These are phyloP conservation scores for Melitaea athalia DNA, from an alignment of 2,888 invertebrate species.

Conservation along the genomic window DNA sequence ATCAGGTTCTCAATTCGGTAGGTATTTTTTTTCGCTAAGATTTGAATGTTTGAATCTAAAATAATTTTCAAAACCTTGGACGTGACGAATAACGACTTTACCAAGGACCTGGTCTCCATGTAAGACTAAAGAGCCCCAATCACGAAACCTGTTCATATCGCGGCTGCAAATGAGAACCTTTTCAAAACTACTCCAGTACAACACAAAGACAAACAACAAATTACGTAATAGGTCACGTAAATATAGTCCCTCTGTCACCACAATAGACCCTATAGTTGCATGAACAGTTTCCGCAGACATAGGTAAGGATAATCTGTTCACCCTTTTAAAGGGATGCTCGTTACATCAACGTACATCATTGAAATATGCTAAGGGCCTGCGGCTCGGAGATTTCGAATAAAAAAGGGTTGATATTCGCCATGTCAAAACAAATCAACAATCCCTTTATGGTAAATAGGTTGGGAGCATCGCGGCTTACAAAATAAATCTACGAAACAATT, in stretches of 20 bases:
- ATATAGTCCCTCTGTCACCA: constrained; percentile 30
- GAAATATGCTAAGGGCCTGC: constrained; percentile 54
- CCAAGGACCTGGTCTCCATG: constrained; percentile 27
- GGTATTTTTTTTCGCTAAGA: neutral
- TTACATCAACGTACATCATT: constrained; percentile 55
- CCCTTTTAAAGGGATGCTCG: constrained; percentile 52
- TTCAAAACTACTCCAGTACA: constrained; percentile 39
- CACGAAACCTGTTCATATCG: constrained; percentile 40
- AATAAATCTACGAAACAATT: neutral
- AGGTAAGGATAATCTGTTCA: constrained; percentile 45
- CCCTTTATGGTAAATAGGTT: constrained; percentile 30
- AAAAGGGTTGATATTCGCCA: constrained; percentile 45
- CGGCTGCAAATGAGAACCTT: constrained; percentile 45
- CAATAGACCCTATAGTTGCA: constrained; percentile 32
- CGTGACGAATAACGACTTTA: constrained; percentile 34
- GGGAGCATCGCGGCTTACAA: constrained; percentile 2
- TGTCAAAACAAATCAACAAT: constrained; percentile 47
- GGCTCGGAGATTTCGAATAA: constrained; percentile 46
- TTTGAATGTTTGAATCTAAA: neutral
- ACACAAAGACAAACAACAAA: constrained; percentile 18
- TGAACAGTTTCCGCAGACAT: constrained; percentile 36
- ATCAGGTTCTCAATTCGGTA: too few relatives aligned
- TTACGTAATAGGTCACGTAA: constrained; percentile 30
- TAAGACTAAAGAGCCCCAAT: constrained; percentile 41
- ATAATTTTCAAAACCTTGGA: constrained; percentile 12